Evolutionary conservation across 1,140 invertebrate species (phyloP).

Genomic region (Calephelis nemesis): DNA sequence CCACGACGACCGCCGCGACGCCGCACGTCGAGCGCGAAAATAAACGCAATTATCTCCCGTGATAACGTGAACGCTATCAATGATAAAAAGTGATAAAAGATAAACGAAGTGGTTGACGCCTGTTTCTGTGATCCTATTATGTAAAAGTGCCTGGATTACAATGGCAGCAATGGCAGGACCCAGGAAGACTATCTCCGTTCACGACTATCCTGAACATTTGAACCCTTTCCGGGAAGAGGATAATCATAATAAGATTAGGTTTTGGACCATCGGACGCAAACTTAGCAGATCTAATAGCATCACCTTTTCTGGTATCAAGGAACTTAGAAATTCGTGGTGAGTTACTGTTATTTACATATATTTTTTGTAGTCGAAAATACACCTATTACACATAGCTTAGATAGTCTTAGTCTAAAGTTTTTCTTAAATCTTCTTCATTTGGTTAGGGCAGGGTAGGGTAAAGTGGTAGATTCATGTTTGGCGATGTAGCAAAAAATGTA

Average conservation of each 20-base stretch:
- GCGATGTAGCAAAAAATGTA: no score
- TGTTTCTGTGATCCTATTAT: constrained; percentile 63
- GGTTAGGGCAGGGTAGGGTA: no score
- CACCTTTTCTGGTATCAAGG: constrained; percentile 78
- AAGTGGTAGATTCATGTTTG: no score
- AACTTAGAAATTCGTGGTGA: constrained; percentile 79
- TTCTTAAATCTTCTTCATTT: no score
- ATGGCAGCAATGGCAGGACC: constrained; percentile 60
- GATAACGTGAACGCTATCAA: constrained; percentile 71
- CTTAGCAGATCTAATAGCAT: constrained; percentile 79
- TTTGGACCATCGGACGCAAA: constrained; percentile 76
- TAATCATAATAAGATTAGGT: constrained; percentile 80
- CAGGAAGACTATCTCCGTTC: constrained; percentile 75
- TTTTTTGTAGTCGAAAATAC: not conserved
- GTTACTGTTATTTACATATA: constrained; percentile 20
- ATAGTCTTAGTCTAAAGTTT: no score
- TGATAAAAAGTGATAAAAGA: constrained; percentile 75
- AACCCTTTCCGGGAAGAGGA: constrained; percentile 86
- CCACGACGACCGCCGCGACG: constrained; percentile 55
- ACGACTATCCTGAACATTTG: constrained; percentile 86
- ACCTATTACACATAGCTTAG: no score
- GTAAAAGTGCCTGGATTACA: constrained; percentile 53
- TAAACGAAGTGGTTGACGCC: constrained; percentile 66
- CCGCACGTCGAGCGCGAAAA: constrained; percentile 52
- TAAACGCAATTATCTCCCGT: constrained; percentile 67